Evolutionary conservation across 2,797 vertebrate genomes (phyloP).

Genomic region (Neostethus bicornis): DNA sequence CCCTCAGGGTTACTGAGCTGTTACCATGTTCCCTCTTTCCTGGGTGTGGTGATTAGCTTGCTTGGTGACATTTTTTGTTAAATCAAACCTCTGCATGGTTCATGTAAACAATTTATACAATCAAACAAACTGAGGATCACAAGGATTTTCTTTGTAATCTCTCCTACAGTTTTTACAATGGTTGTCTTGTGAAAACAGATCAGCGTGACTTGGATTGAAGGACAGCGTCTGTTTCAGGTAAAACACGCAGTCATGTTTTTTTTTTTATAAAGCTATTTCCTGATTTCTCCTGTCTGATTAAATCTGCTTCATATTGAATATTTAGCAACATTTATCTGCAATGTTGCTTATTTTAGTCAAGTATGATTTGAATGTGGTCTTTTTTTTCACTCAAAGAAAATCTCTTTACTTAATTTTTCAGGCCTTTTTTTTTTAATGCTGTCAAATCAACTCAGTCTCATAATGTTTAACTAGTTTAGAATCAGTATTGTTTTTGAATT

Average conservation of each 20-base stretch:
- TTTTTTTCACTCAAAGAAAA: too few relatives aligned
- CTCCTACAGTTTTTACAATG: slow-evolving; percentile 60
- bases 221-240: slow-evolving; percentile 75
- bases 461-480: neutral
- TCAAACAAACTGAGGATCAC: slow-evolving; percentile 53
- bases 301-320: slow-evolving; percentile 11
- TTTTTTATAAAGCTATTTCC: slow-evolving; percentile 60
- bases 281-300: slow-evolving; percentile 42
- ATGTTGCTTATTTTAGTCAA: too few relatives aligned
- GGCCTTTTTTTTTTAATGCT: too few relatives aligned
- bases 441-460: too few relatives aligned
- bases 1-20: slow-evolving; percentile 73
- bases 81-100: slow-evolving; percentile 52
- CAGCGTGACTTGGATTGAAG: slow-evolving; percentile 46
- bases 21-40: slow-evolving; percentile 86
- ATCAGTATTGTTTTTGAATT: slow-evolving; percentile 14
- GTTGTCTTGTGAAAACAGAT: slow-evolving; percentile 67
- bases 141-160: slow-evolving; percentile 34
- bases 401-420: too few relatives aligned
- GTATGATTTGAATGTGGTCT: too few relatives aligned
- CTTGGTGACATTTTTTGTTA: slow-evolving; percentile 75
- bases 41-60: slow-evolving; percentile 86
- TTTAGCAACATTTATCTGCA: too few relatives aligned
- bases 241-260: slow-evolving; percentile 58
- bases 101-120: slow-evolving; percentile 49